Conservation (phyloP, 1,140 invertebrate species). For the Saxidomus purpurata region DNA sequence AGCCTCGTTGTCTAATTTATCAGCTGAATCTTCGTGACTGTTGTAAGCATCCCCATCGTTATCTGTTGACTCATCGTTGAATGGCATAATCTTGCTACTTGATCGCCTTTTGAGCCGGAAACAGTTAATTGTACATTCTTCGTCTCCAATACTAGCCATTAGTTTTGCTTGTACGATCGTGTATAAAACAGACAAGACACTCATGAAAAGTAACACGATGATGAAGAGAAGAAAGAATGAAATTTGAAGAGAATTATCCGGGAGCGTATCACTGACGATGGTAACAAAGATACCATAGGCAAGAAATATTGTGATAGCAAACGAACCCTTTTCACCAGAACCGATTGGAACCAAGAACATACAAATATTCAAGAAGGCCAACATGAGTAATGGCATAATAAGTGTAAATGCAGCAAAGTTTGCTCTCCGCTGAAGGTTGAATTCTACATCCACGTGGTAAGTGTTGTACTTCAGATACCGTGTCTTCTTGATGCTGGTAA, state of each 20-base stretch:
- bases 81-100: conserved; percentile 1
- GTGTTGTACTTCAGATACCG: conserved; percentile 5
- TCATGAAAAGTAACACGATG: conserved; percentile 18
- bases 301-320: conserved; percentile 57
- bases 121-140: conserved; percentile 10
- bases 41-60: not conserved
- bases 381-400: conserved; percentile 32
- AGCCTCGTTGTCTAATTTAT: not conserved
- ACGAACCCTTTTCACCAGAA: conserved; percentile 44
- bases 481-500: not conserved
- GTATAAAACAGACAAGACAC: conserved; percentile 50
- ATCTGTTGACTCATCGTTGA: not conserved
- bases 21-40: not conserved
- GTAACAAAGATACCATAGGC: conserved; percentile 57
- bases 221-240: conserved; percentile 50
- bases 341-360: conserved; percentile 47
- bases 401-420: conserved; percentile 39
- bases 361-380: conserved; percentile 44
- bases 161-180: conserved; percentile 39
- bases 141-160: not conserved
- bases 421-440: conserved; percentile 25
- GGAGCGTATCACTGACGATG: conserved; percentile 30
- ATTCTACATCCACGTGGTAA: not conserved
- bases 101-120: not conserved
- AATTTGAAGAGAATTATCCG: conserved; percentile 43